Conservation (phyloP, 1,140 invertebrate species). For the Riptortus pedestris region DNA sequence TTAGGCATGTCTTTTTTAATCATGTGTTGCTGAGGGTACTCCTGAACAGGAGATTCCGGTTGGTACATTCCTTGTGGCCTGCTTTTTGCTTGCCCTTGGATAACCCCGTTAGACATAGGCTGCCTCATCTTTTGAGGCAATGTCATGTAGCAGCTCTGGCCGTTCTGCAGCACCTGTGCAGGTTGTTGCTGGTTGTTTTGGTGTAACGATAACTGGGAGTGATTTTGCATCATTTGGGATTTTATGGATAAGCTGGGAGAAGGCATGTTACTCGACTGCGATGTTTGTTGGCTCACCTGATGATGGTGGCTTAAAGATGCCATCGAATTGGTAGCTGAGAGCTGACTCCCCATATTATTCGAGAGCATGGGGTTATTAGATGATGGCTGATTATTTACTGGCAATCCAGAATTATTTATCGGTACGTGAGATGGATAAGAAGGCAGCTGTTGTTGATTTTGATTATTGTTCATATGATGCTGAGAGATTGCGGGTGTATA, state of each 20-base stretch:
- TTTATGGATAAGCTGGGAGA: slow-evolving; percentile 23
- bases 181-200: slow-evolving; percentile 4
- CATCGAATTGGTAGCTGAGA: background rate
- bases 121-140: slow-evolving; percentile 21
- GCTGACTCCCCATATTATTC: background rate
- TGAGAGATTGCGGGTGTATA: background rate
- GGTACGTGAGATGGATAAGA: background rate
- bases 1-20: slow-evolving; percentile 22
- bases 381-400: background rate
- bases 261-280: slow-evolving; percentile 2
- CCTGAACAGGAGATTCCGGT: slow-evolving; percentile 30
- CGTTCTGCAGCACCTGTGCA: background rate
- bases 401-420: background rate
- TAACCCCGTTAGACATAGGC: background rate
- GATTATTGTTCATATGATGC: background rate
- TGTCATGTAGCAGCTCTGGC: slow-evolving; percentile 21
- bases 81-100: background rate
- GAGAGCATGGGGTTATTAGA: background rate
- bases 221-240: slow-evolving; percentile 13
- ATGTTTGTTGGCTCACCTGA: background rate
- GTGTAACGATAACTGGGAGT: background rate
- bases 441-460: background rate
- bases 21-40: slow-evolving; percentile 25
- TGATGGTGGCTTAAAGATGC: background rate
- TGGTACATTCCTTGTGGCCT: slow-evolving; percentile 32